phyloP scores from a whole-genome alignment of 2,888 invertebrate genomes.

The Meteorus cinctellus region DNA sequence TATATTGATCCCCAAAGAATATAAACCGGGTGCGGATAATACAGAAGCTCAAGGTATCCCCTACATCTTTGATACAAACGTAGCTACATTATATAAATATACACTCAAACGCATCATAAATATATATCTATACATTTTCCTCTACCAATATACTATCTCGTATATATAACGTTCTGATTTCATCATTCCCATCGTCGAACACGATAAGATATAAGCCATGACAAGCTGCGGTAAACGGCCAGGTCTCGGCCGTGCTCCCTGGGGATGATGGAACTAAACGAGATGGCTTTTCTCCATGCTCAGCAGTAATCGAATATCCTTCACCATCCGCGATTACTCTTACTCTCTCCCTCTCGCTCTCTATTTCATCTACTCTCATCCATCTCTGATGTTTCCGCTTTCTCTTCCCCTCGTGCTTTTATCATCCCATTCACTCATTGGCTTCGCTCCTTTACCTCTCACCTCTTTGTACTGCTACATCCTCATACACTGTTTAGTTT shows the following conservation, averaged over 20 bases:
- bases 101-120: not conserved
- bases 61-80: not conserved
- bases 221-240: constrained; percentile 49
- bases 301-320: constrained; percentile 59
- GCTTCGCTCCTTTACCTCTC: not conserved
- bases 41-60: constrained; percentile 33
- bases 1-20: constrained; percentile 40
- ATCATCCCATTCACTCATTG: not conserved
- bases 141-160: not conserved
- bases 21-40: constrained; percentile 41
- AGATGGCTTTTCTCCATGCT: constrained; percentile 62
- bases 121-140: constrained; percentile 4
- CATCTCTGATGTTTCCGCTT: constrained; percentile 3
- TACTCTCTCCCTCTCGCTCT: constrained; percentile 31
- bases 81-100: not conserved
- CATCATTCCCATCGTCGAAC: constrained; percentile 33
- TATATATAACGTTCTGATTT: constrained; percentile 38
- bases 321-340: constrained; percentile 18
- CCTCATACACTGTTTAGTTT: not conserved
- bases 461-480: not conserved
- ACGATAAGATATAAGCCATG: constrained; percentile 10
- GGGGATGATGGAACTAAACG: constrained; percentile 56
- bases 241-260: constrained; percentile 55
- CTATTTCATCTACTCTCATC: constrained; percentile 20
- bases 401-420: not conserved